These are phyloP conservation scores for Drosophila meridiana DNA, from an alignment of 2,888 invertebrate species.

Conservation along the genomic window DNA sequence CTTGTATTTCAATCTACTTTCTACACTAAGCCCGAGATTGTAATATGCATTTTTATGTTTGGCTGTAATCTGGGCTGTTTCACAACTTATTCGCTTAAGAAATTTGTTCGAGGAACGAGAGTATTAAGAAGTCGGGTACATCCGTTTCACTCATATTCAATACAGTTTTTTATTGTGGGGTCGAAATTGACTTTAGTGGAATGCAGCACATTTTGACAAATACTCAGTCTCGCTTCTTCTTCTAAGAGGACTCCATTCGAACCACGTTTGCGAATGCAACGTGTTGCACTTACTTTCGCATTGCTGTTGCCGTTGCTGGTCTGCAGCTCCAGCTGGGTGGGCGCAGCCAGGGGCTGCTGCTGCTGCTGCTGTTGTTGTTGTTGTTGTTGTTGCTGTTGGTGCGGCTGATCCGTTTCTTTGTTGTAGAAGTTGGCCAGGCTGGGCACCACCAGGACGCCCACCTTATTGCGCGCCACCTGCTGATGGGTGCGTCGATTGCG, in stretches of 20 bases:
- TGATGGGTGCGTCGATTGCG: conserved; percentile 65
- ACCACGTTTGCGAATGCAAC: conserved; percentile 49
- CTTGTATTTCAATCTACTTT: too few relatives aligned
- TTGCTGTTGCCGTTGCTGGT: conserved; percentile 18
- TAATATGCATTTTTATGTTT: too few relatives aligned
- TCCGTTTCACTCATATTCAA: too few relatives aligned
- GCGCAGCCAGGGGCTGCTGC: conserved; percentile 24
- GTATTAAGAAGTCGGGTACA: not conserved
- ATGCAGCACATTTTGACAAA: not conserved
- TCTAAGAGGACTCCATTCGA: not conserved
- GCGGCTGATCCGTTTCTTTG: conserved; percentile 36
- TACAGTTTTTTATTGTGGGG: too few relatives aligned
- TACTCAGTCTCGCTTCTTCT: not conserved
- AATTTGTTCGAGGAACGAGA: not conserved
- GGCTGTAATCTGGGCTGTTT: too few relatives aligned
- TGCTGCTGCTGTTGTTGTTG: conserved; percentile 32
- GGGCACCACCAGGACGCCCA: conserved; percentile 77
- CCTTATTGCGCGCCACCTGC: conserved; percentile 74
- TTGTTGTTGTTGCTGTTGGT: conserved; percentile 26
- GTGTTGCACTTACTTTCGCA: conserved; percentile 74
- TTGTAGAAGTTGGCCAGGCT: conserved; percentile 64
- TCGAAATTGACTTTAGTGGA: not conserved
- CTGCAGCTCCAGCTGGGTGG: conserved; percentile 30
- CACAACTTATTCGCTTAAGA: too few relatives aligned
- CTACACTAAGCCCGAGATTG: too few relatives aligned